phyloP scores from a whole-genome alignment of 2,797 vertebrate genomes.

The Characodon lateralis region DNA sequence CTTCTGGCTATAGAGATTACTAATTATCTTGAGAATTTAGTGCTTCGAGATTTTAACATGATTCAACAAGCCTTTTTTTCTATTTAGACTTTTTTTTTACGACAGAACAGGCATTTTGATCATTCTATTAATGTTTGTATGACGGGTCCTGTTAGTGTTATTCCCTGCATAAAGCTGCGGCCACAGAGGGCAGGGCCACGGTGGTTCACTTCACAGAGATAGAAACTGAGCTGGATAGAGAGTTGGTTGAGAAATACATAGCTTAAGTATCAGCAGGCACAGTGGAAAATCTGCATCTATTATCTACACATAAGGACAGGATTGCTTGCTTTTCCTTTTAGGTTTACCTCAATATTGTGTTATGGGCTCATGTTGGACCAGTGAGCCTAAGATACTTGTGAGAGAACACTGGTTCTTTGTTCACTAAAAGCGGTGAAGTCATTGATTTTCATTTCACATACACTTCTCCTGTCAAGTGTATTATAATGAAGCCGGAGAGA shows the following conservation, averaged over 20 bases:
- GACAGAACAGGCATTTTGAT: neutral
- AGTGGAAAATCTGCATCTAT: neutral
- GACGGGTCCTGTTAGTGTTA: neutral
- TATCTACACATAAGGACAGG: neutral
- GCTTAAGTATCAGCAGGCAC: neutral
- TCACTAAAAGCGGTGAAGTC: neutral
- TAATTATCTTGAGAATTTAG: neutral
- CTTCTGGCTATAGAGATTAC: neutral
- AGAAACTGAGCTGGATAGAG: neutral
- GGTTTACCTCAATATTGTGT: neutral
- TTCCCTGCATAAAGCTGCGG: neutral
- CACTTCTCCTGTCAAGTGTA: neutral
- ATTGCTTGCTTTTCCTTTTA: too few species aligned
- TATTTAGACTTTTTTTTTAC: neutral
- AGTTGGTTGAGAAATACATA: neutral
- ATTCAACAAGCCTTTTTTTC: neutral
- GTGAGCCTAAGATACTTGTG: neutral
- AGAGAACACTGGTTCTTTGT: neutral
- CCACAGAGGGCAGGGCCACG: neutral
- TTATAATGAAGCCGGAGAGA: too few species aligned
- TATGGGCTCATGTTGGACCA: neutral
- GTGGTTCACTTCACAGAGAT: neutral
- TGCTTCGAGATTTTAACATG: neutral
- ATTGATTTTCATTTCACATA: neutral
- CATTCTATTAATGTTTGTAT: neutral